Percentiles rank a stretch among this genome's conserved stretches.
Evolutionary conservation across 2,888 invertebrate genomes (phyloP).

Genomic region (Caenorhabditis sinica): DNA sequence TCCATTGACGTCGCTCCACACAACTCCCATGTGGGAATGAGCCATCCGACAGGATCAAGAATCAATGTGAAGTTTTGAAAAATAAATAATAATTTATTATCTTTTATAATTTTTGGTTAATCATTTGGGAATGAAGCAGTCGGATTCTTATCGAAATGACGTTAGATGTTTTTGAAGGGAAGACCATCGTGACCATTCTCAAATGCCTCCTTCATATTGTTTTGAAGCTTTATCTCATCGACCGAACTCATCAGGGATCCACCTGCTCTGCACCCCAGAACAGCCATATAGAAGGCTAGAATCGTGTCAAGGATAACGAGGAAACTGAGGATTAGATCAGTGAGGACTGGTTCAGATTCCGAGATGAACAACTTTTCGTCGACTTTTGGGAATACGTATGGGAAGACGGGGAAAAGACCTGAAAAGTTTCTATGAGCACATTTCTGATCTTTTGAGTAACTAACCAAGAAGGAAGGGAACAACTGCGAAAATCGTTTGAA

Average conservation of each 20-base stretch:
- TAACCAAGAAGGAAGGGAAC: slow-evolving; percentile 62
- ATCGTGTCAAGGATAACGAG: slow-evolving; percentile 45
- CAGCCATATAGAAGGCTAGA: slow-evolving; percentile 37
- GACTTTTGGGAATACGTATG: slow-evolving; percentile 60
- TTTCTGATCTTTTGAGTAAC: background rate
- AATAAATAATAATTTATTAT: slow-evolving; percentile 15
- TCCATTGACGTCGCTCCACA: slow-evolving; percentile 8
- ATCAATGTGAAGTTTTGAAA: background rate
- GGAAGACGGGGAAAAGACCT: slow-evolving; percentile 66
- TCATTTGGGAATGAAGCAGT: background rate
- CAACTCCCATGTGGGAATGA: background rate
- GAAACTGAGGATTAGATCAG: slow-evolving; percentile 50
- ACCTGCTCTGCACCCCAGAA: slow-evolving; percentile 48
- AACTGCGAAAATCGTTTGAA: slow-evolving; percentile 50
- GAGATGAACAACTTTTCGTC: slow-evolving; percentile 45
- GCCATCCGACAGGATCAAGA: background rate
- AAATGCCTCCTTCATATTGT: slow-evolving; percentile 60
- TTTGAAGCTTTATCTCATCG: slow-evolving; percentile 56
- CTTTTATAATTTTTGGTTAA: background rate
- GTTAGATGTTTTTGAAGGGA: slow-evolving; percentile 48
- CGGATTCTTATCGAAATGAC: background rate
- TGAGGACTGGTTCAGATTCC: slow-evolving; percentile 39
- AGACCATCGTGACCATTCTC: slow-evolving; percentile 50
- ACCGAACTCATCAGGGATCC: slow-evolving; percentile 55
- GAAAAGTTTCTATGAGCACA: background rate